A percentile compares a stretch with the other conserved stretches of the same genome.
phyloP scores from a whole-genome alignment of 2,888 invertebrate genomes.

The Lepidonotus clava region DNA sequence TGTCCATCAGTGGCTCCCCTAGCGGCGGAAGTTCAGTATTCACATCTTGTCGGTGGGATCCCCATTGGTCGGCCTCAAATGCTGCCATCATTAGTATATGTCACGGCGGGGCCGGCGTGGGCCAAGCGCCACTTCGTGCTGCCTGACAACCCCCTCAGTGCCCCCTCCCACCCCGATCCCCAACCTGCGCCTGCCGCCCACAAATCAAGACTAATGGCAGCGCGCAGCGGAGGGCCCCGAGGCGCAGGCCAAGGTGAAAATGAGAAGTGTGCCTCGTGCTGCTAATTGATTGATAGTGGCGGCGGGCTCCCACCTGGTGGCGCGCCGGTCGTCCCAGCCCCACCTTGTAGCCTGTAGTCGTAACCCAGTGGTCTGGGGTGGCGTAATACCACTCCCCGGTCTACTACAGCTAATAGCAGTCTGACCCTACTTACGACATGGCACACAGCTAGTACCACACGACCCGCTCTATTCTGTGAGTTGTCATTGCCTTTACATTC shows the following conservation, averaged over 20 bases:
- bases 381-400: too few relatives aligned
- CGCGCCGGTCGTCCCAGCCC: too few relatives aligned
- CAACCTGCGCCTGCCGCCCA: constrained; percentile 2
- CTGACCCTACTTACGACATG: too few relatives aligned
- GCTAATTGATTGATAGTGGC: constrained; percentile 47
- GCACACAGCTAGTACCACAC: too few relatives aligned
- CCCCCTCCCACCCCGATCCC: neutral
- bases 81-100: constrained; percentile 52
- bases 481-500: too few relatives aligned
- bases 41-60: constrained; percentile 24
- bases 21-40: constrained; percentile 51
- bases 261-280: constrained; percentile 34
- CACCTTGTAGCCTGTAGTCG: too few relatives aligned
- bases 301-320: constrained; percentile 6
- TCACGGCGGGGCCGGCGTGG: constrained; percentile 20
- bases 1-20: constrained; percentile 51
- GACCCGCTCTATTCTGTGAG: too few relatives aligned
- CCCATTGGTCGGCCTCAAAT: neutral
- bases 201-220: constrained; percentile 52
- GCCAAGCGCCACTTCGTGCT: constrained; percentile 48
- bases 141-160: too few relatives aligned
- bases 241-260: constrained; percentile 19
- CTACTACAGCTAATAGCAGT: too few relatives aligned
- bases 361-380: too few relatives aligned
- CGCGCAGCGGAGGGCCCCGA: neutral